A percentile compares a stretch with the other conserved stretches of the same genome.
These are phyloP conservation scores for Capitulum mitella DNA, from an alignment of 2,888 invertebrate species.

Conservation along the genomic window DNA sequence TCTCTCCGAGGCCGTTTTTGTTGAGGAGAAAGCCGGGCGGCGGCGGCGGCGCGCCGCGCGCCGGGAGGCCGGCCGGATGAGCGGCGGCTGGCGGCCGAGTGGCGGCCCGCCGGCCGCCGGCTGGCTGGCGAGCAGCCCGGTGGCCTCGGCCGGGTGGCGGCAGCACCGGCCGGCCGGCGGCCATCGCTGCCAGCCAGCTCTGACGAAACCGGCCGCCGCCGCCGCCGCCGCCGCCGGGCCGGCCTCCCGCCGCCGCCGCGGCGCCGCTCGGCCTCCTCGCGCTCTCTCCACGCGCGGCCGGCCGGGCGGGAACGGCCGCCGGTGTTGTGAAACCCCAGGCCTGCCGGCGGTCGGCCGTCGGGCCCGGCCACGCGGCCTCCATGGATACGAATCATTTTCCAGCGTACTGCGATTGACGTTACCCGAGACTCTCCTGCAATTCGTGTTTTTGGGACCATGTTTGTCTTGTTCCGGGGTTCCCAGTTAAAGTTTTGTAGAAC, in stretches of 20 bases:
- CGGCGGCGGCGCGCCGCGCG: neutral
- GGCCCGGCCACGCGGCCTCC: too few species aligned
- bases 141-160: neutral
- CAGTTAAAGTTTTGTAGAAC: too few species aligned
- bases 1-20: too few species aligned
- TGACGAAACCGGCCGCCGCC: slow-evolving; percentile 4
- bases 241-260: neutral
- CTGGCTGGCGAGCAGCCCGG: neutral
- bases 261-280: neutral
- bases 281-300: neutral
- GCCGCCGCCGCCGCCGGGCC: neutral
- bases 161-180: slow-evolving; percentile 19
- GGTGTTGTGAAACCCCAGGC: slow-evolving; percentile 17
- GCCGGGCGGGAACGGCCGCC: neutral
- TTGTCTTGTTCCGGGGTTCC: too few species aligned
- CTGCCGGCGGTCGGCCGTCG: too few species aligned
- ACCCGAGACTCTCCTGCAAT: too few species aligned
- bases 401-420: too few species aligned
- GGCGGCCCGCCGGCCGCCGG: neutral
- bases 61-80: neutral
- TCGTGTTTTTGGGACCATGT: too few species aligned
- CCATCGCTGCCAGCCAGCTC: neutral
- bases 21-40: neutral
- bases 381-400: too few species aligned
- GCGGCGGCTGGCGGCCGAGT: neutral